Conservation (phyloP, 1,140 invertebrate species). For the Dinothrombium tinctorium region DNA sequence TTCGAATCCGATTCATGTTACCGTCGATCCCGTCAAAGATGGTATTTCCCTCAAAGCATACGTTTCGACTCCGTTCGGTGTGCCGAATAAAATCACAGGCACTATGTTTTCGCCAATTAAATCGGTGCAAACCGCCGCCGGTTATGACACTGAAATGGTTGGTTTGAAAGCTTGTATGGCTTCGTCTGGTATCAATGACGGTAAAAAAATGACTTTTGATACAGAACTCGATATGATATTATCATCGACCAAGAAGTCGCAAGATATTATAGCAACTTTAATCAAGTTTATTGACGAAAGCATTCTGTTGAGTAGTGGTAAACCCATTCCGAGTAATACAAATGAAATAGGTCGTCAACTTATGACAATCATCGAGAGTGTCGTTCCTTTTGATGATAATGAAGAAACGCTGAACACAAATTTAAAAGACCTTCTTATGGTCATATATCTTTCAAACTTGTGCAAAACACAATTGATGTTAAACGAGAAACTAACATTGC, state of each 20-base stretch:
- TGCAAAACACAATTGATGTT: conserved; percentile 82
- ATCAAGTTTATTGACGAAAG: conserved; percentile 14
- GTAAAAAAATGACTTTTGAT: conserved; percentile 2
- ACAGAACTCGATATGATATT: conserved; percentile 12
- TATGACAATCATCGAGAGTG: conserved; percentile 17
- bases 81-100: conserved; percentile 55
- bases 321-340: conserved; percentile 7
- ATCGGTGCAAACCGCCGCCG: conserved; percentile 21
- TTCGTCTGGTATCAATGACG: conserved; percentile 8
- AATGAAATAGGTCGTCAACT: conserved; percentile 16
- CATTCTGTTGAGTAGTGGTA: conserved; percentile 7
- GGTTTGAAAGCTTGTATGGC: conserved; percentile 23
- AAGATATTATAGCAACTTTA: conserved; percentile 9
- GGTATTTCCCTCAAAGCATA: conserved; percentile 73
- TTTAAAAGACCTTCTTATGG: conserved; percentile 67
- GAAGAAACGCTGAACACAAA: conserved; percentile 10
- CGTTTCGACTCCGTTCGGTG: conserved; percentile 43
- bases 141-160: conserved; percentile 67
- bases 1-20: conserved; percentile 67
- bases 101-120: conserved; percentile 80
- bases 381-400: conserved; percentile 9
- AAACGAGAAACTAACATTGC: conserved; percentile 66
- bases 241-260: conserved; percentile 7
- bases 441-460: conserved; percentile 78
- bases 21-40: conserved; percentile 62